Conservation (phyloP, 2,888 invertebrate species). For the Bellardia pandia region DNA sequence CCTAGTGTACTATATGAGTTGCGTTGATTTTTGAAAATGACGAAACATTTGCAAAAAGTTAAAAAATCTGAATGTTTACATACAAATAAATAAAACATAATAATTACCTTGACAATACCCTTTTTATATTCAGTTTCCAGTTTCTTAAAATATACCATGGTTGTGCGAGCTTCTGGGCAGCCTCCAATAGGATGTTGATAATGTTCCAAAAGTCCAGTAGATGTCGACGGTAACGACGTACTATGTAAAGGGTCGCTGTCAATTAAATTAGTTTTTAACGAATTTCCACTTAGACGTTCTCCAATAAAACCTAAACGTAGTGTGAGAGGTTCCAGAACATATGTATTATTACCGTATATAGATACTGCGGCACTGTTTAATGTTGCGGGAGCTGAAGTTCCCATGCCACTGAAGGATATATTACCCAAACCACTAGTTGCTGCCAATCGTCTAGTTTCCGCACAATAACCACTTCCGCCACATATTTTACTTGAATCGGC, state of each 20-base stretch:
- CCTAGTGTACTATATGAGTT: no score
- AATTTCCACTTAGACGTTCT: slow-evolving; percentile 57
- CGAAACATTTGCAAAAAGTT: no score
- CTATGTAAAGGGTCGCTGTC: slow-evolving; percentile 36
- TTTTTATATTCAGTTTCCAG: slow-evolving; percentile 78
- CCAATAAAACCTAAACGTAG: slow-evolving; percentile 66
- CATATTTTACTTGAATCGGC: slow-evolving; percentile 60
- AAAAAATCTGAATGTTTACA: background rate
- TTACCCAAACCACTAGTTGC: slow-evolving; percentile 75
- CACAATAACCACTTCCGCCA: slow-evolving; percentile 60
- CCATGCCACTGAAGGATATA: slow-evolving; percentile 78
- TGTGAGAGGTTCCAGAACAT: slow-evolving; percentile 62
- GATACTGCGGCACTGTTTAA: slow-evolving; percentile 51
- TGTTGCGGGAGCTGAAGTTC: slow-evolving; percentile 48
- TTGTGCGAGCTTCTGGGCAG: slow-evolving; percentile 80
- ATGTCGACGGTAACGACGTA: slow-evolving; percentile 40
- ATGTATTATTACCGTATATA: slow-evolving; percentile 65
- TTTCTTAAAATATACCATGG: slow-evolving; percentile 76
- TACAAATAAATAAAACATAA: background rate
- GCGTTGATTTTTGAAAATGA: no score
- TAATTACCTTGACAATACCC: slow-evolving; percentile 81
- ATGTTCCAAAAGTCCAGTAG: slow-evolving; percentile 51
- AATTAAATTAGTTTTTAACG: slow-evolving; percentile 43
- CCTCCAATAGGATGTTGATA: slow-evolving; percentile 55
- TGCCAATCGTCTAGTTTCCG: slow-evolving; percentile 71